Percentiles rank a stretch among this genome's conserved stretches.
Conservation (phyloP, 2,113 vertebrate species). For the Lonchura striata region DNA sequence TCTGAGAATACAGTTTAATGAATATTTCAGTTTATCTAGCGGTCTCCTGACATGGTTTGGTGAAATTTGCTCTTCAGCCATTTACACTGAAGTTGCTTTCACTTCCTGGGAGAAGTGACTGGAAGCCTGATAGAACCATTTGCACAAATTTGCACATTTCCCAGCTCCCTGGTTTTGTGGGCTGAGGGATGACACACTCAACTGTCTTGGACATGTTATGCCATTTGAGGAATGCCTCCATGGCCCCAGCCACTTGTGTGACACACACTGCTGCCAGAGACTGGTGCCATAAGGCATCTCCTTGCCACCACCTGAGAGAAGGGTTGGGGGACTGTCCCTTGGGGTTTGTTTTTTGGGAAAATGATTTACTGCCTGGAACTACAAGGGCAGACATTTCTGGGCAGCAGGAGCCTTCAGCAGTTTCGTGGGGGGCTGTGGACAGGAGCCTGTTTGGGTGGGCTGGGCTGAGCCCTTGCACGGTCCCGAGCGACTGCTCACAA, state of each 20-base stretch:
- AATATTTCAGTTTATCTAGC: neutral
- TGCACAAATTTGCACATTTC: neutral
- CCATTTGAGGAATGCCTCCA: rapidly evolving
- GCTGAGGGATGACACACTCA: neutral
- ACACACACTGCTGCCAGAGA: neutral
- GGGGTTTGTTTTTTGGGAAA: neutral
- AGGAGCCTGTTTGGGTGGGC: neutral
- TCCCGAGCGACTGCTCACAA: rapidly evolving
- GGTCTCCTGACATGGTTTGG: neutral
- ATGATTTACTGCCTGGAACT: neutral
- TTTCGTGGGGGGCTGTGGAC: neutral
- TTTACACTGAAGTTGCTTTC: neutral
- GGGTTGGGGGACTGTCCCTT: neutral
- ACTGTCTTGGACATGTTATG: neutral
- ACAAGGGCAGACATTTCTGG: neutral
- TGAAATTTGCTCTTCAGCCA: neutral
- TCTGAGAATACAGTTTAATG: neutral
- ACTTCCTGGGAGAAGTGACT: neutral
- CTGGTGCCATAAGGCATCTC: neutral
- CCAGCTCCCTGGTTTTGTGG: neutral
- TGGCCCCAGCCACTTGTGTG: neutral
- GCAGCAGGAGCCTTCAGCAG: neutral
- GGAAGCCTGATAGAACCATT: neutral
- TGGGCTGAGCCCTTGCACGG: rapidly evolving
- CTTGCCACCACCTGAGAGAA: neutral